Percentiles rank a stretch among this genome's conserved stretches.
phyloP scores from a whole-genome alignment of 2,797 vertebrate species.

The Kryptolebias ocellatus region DNA sequence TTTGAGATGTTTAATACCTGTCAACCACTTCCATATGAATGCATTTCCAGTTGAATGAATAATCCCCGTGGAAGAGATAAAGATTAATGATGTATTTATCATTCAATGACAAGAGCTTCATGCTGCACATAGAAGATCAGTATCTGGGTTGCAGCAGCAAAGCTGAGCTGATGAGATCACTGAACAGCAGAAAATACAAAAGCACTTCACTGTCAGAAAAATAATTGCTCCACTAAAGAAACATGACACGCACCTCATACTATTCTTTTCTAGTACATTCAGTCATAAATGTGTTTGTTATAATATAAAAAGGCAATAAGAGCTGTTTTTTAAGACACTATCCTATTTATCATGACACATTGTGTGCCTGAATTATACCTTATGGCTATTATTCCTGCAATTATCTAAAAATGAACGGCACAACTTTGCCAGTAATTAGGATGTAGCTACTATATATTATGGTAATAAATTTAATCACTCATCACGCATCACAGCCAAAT shows the following conservation, averaged over 20 bases:
- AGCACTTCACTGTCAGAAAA: constrained; percentile 49
- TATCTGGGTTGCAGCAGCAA: constrained; percentile 44
- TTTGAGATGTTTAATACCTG: constrained; percentile 62
- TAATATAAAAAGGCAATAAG: constrained; percentile 6
- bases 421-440: constrained; percentile 37
- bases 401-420: constrained; percentile 7
- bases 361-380: constrained; percentile 4
- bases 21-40: constrained; percentile 51
- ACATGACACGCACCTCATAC: constrained; percentile 8
- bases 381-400: not conserved
- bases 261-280: constrained; percentile 24
- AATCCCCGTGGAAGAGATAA: constrained; percentile 58
- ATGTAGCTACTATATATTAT: constrained; percentile 18
- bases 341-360: constrained; percentile 12
- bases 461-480: constrained; percentile 8
- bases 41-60: constrained; percentile 65
- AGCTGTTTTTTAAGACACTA: not conserved
- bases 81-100: constrained; percentile 74
- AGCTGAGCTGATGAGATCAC: constrained; percentile 58
- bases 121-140: constrained; percentile 42
- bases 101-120: constrained; percentile 53
- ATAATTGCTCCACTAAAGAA: constrained; percentile 38
- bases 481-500: constrained; percentile 14
- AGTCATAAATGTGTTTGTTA: constrained; percentile 13
- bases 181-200: constrained; percentile 48